A percentile compares a stretch with the other conserved stretches of the same genome.
Conservation (phyloP, 64 coral and sea anemone species). For the Pocillopora damicornis region DNA sequence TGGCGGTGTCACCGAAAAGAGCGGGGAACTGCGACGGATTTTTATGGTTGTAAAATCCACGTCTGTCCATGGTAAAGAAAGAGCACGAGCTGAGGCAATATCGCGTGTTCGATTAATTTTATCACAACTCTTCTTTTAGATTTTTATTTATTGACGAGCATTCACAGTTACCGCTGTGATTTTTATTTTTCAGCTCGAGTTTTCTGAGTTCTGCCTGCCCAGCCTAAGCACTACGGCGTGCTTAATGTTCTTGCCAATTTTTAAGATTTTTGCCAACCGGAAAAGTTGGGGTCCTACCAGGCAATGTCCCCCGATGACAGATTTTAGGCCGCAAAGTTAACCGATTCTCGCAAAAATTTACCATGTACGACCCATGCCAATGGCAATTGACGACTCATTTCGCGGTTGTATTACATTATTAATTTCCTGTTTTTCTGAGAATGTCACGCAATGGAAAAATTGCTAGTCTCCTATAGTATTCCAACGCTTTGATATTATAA, state of each 20-base stretch:
- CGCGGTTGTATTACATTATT: no score
- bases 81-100: no score
- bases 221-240: neutral
- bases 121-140: no score
- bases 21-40: neutral
- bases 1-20: neutral
- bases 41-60: neutral
- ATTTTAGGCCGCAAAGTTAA: neutral
- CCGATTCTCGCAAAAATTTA: neutral
- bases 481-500: no score
- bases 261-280: neutral
- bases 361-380: slow-evolving; percentile 3
- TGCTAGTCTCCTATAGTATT: no score
- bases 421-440: no score
- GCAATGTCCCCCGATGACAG: slow-evolving; percentile 9
- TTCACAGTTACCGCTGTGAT: neutral
- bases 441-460: no score
- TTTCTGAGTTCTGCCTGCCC: slow-evolving; percentile 2
- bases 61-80: no score
- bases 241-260: neutral
- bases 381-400: no score
- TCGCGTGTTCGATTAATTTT: no score
- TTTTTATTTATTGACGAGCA: neutral
- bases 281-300: neutral
- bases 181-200: neutral